Evolutionary conservation across 2,888 invertebrate genomes (phyloP).

Genomic region (Pheosia gnoma): DNA sequence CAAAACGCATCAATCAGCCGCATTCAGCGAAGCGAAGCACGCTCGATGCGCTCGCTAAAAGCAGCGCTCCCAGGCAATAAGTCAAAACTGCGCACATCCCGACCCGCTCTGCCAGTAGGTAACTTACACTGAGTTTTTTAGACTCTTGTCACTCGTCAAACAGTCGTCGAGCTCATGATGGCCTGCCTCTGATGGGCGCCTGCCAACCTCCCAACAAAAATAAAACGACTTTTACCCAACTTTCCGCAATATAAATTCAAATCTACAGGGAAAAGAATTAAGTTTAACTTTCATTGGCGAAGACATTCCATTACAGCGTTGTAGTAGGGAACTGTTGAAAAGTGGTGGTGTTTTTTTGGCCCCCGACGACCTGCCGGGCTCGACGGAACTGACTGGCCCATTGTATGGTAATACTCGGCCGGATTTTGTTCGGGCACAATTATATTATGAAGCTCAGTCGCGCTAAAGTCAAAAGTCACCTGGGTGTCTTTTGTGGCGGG

Average conservation of each 20-base stretch:
- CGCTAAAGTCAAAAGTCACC: conserved; percentile 82
- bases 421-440: conserved; percentile 83
- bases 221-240: conserved; percentile 36
- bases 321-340: conserved; percentile 41
- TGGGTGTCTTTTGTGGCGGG: conserved; percentile 66
- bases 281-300: conserved; percentile 34
- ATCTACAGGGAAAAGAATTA: conserved; percentile 24
- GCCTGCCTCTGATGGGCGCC: conserved; percentile 79
- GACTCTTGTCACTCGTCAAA: conserved; percentile 80
- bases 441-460: conserved; percentile 82
- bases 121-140: conserved; percentile 77
- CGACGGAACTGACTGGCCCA: conserved; percentile 80
- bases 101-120: conserved; percentile 60
- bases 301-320: conserved; percentile 37
- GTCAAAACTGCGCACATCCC: conserved; percentile 72
- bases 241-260: conserved; percentile 16
- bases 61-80: conserved; percentile 61
- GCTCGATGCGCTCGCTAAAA: conserved; percentile 46
- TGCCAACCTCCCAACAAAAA: conserved; percentile 64
- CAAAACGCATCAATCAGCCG: conserved; percentile 64
- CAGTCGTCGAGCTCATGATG: conserved; percentile 78
- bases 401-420: conserved; percentile 82
- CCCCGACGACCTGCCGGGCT: conserved; percentile 77
- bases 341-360: conserved; percentile 81
- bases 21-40: conserved; percentile 33